Conservation (phyloP, 2,888 invertebrate species). For the Epinotia demarniana region DNA sequence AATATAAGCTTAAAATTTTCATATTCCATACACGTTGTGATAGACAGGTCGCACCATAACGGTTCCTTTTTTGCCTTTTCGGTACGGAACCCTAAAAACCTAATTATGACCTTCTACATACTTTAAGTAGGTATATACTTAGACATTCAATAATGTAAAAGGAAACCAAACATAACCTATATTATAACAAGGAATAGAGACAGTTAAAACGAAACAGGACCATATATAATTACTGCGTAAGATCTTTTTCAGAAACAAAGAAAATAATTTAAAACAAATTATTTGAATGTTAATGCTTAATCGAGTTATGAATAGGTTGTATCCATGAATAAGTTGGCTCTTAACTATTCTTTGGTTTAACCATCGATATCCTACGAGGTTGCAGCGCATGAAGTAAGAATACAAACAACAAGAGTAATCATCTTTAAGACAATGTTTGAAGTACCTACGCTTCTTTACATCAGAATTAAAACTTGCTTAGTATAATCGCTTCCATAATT, state of each 20-base stretch:
- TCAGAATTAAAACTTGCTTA: slow-evolving; percentile 10
- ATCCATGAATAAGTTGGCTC: slow-evolving; percentile 13
- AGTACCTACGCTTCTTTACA: neutral
- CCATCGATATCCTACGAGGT: slow-evolving; percentile 25
- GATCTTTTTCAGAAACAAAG: neutral
- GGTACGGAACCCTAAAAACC: neutral
- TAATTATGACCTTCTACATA: neutral
- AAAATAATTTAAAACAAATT: neutral
- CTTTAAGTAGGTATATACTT: neutral
- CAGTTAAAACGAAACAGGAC: neutral
- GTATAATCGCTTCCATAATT: slow-evolving; percentile 16
- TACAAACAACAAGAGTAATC: slow-evolving; percentile 25
- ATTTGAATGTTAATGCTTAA: neutral
- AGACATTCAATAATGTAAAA: neutral
- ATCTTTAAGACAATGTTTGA: slow-evolving; percentile 17
- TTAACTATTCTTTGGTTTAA: slow-evolving; percentile 5
- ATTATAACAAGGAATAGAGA: neutral
- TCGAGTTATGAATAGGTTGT: neutral
- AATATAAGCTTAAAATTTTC: too few relatives aligned
- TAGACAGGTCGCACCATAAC: too few relatives aligned
- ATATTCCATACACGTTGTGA: too few relatives aligned
- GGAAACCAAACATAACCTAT: neutral
- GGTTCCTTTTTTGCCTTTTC: too few relatives aligned
- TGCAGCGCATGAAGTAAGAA: slow-evolving; percentile 26
- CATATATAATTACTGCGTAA: neutral